Conservation (phyloP, 2,888 invertebrate species). For the Anoplius nigerrimus region DNA sequence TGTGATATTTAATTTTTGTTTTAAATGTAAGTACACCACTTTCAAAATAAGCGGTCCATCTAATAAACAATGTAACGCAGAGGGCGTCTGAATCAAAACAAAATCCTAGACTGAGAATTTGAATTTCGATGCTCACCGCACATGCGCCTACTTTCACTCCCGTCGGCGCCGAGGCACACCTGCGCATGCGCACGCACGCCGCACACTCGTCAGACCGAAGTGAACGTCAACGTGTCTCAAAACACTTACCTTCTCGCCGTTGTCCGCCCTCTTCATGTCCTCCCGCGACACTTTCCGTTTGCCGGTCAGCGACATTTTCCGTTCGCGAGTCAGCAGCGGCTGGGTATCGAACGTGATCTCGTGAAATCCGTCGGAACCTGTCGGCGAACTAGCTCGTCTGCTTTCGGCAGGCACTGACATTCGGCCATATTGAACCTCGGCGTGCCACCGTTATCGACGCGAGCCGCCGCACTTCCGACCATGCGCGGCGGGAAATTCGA, state of each 20-base stretch:
- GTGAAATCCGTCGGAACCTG: neutral
- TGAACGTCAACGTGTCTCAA: conserved; percentile 6
- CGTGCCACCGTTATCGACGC: no score
- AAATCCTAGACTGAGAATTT: neutral
- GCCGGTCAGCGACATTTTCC: conserved; percentile 57
- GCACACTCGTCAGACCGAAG: neutral
- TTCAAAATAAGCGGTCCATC: no score
- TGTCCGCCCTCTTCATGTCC: conserved; percentile 61
- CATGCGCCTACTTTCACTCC: neutral
- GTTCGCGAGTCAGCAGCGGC: neutral
- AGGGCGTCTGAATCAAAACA: neutral
- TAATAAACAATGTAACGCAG: no score
- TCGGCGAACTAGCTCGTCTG: neutral
- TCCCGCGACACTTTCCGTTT: conserved; percentile 60
- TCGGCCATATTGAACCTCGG: neutral
- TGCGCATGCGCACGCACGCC: neutral
- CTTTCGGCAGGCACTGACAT: neutral
- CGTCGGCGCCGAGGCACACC: neutral
- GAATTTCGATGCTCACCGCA: conserved; percentile 37
- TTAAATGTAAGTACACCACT: no score
- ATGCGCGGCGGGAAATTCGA: no score
- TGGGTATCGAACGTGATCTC: neutral
- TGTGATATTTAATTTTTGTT: no score
- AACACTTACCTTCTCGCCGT: conserved; percentile 64
- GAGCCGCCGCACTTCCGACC: no score